Percentiles rank a stretch among this genome's conserved stretches.
Evolutionary conservation across 2,113 vertebrate species (phyloP).

Genomic region (Saguinus midas): DNA sequence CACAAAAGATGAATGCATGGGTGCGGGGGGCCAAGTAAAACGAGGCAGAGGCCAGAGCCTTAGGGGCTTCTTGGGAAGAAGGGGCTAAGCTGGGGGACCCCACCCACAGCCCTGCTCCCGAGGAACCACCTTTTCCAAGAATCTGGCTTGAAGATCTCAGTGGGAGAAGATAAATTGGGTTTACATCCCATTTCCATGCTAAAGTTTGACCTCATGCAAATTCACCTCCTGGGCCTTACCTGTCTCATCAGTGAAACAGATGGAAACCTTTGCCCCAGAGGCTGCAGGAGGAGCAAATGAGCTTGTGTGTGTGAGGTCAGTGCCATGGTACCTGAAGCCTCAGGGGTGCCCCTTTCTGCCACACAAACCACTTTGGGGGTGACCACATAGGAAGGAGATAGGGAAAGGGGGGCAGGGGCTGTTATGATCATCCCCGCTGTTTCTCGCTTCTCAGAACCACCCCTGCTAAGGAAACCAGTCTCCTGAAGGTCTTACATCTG

Average conservation of each 20-base stretch:
- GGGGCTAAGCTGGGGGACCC: neutral
- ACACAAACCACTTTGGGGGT: neutral
- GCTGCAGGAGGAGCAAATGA: neutral
- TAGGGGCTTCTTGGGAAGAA: neutral
- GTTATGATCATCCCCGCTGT: fast-evolving
- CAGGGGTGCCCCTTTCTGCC: fast-evolving
- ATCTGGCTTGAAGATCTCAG: neutral
- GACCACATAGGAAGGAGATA: neutral
- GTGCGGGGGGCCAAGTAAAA: fast-evolving
- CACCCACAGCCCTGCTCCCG: neutral
- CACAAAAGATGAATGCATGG: fast-evolving
- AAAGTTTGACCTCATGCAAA: neutral
- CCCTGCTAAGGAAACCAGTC: too few relatives aligned
- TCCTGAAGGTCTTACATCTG: fast-evolving
- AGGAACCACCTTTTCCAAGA: neutral
- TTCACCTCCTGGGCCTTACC: neutral
- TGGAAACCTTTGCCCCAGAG: neutral
- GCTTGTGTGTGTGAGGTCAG: neutral
- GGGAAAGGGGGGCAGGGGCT: fast-evolving
- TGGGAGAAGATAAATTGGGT: neutral
- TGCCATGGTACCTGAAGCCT: neutral
- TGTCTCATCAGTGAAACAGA: neutral
- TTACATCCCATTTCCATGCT: neutral
- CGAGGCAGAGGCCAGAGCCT: neutral
- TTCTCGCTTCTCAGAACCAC: neutral